Base-by-base conservation (phyloP, 1,140 invertebrate species). In the Zaprionus vittiger region DNA sequence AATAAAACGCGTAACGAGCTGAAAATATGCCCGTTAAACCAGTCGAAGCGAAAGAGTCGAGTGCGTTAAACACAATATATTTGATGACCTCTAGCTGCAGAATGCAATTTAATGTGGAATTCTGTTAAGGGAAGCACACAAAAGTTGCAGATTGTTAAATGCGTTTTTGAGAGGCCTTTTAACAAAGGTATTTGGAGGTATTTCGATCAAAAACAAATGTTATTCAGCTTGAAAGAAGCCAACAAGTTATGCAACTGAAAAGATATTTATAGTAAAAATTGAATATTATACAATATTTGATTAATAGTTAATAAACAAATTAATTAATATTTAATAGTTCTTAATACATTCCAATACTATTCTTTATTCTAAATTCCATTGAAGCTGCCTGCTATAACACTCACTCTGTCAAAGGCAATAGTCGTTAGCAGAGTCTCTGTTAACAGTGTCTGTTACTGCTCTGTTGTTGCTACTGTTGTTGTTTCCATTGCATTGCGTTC, bases 1-100 rank as follows among this genome's bases (percentile, higher is more conserved):
- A 70, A 72, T 72, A 54, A 76, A 71, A 55, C 26, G 68, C 52
- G 38, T 77, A 77, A 67, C 73, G 77, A 79, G 73, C 63, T 70
- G 49, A 63, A 76, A 79, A 75, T 65, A 65, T 75, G 61, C 11
- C 44, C 41, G 59, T 71, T 76, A 66, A 71, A 65, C 52, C 44
- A 64, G 59, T 49, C 41, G 52, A 44, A 64, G 31, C 24, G 24
- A n/a, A 62, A 61, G 70, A 76, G 77, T 76, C 52, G 38, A 66
- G 62, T 47, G 65, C 37, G 41, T 22, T 41, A 54, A 60, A 52
- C 47, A 52, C 47, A 52, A 52, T 52, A 52, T 52, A 52, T 52
- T 24, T 52, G 47, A 52, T 49, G 56, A 15, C 41, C 61, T 60
- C n/a, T 24, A 65, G 54, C 41, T 59, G 54, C 17, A 31, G 56